Evolutionary conservation across 2,797 vertebrate genomes (phyloP).

Genomic region (Anguilla marmorata): DNA sequence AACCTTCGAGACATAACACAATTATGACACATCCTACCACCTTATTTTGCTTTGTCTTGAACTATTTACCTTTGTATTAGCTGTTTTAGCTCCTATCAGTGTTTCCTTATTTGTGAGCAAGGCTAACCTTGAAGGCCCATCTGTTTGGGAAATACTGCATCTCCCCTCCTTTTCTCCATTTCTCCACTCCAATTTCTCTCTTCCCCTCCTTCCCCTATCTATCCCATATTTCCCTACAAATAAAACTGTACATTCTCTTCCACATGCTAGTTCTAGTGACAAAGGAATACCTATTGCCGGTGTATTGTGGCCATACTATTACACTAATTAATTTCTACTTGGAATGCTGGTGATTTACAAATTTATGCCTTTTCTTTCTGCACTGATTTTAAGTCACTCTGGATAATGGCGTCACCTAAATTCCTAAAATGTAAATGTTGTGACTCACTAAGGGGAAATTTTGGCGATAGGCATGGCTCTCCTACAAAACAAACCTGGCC

Average conservation of each 20-base stretch:
- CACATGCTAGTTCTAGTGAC: neutral
- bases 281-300: neutral
- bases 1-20: neutral
- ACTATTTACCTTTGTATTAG: neutral
- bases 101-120: neutral
- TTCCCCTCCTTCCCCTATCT: neutral
- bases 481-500: neutral
- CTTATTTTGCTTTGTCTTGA: neutral
- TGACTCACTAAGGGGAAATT: neutral
- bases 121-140: neutral
- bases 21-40: too few relatives aligned
- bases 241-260: neutral
- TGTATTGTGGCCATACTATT: too few relatives aligned
- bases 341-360: neutral
- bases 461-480: neutral
- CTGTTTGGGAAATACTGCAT: neutral
- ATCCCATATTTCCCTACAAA: neutral
- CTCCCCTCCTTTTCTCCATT: neutral
- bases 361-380: neutral
- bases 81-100: neutral
- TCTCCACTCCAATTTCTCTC: neutral
- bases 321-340: neutral
- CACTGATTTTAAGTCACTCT: neutral
- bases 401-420: neutral
- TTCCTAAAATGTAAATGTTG: neutral